phyloP scores from a whole-genome alignment of 35 echinoderm and acorn worm species.

The Anneissia japonica region DNA sequence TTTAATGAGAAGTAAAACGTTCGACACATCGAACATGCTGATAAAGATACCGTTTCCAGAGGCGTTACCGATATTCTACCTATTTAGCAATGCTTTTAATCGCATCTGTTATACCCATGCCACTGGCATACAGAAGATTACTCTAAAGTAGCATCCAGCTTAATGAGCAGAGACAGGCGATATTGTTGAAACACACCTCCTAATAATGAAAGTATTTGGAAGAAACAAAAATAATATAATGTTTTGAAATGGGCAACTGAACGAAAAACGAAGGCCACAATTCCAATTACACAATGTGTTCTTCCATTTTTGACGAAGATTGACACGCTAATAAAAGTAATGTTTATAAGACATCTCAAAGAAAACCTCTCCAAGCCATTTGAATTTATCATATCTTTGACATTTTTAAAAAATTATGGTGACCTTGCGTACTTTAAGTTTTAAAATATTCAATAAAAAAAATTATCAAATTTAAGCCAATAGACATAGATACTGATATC shows the following conservation, averaged over 20 bases:
- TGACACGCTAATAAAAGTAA: too few relatives aligned
- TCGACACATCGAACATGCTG: not conserved
- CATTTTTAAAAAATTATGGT: too few relatives aligned
- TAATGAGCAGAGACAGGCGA: not conserved
- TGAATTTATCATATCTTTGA: too few relatives aligned
- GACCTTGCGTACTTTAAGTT: too few relatives aligned
- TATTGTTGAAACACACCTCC: not conserved
- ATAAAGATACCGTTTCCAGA: not conserved
- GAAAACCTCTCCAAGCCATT: too few relatives aligned
- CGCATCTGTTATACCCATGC: not conserved
- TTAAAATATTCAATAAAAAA: too few relatives aligned
- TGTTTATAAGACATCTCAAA: too few relatives aligned
- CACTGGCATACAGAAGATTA: not conserved
- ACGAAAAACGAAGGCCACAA: not conserved
- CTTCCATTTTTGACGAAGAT: not conserved
- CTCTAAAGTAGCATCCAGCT: not conserved
- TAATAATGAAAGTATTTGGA: not conserved
- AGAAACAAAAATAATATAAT: not conserved
- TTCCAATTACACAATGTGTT: not conserved
- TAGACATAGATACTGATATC: too few relatives aligned
- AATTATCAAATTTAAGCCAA: too few relatives aligned
- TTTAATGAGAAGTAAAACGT: not conserved
- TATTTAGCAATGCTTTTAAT: not conserved
- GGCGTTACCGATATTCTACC: not conserved
- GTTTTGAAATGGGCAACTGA: not conserved